Conservation (phyloP, 2,113 vertebrate genomes). For the Casuarius casuarius region DNA sequence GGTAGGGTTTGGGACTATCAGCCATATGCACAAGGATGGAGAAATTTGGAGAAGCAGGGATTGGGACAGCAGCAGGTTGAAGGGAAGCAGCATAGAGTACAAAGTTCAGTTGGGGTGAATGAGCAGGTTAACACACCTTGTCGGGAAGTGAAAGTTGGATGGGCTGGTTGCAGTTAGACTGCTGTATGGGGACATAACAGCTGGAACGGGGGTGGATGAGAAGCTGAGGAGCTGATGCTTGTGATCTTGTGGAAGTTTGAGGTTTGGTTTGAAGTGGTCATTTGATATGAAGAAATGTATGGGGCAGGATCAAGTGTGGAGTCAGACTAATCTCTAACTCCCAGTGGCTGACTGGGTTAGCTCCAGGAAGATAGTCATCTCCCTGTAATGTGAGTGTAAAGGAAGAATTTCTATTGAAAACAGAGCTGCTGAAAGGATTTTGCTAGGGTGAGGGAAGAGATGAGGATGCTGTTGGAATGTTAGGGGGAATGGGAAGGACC, state of each 20-base stretch:
- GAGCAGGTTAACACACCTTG: neutral
- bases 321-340: neutral
- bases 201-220: no score
- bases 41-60: no score
- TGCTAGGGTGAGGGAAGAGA: neutral
- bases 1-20: fast-evolving
- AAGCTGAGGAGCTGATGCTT: neutral
- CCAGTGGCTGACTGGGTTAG: neutral
- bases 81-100: neutral
- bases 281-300: neutral
- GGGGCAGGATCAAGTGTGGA: neutral
- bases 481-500: neutral
- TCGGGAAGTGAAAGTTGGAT: fast-evolving
- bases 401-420: neutral
- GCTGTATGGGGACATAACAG: neutral
- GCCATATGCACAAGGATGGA: fast-evolving
- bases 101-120: neutral
- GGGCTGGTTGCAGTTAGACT: neutral
- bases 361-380: neutral
- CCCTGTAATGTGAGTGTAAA: neutral
- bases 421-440: neutral
- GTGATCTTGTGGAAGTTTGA: neutral
- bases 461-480: neutral
- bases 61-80: no score
- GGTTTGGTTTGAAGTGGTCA: neutral